A percentile compares a stretch with the other conserved stretches of the same genome.
phyloP scores from a whole-genome alignment of 2,797 vertebrate genomes.

The Eospalax fontanierii region DNA sequence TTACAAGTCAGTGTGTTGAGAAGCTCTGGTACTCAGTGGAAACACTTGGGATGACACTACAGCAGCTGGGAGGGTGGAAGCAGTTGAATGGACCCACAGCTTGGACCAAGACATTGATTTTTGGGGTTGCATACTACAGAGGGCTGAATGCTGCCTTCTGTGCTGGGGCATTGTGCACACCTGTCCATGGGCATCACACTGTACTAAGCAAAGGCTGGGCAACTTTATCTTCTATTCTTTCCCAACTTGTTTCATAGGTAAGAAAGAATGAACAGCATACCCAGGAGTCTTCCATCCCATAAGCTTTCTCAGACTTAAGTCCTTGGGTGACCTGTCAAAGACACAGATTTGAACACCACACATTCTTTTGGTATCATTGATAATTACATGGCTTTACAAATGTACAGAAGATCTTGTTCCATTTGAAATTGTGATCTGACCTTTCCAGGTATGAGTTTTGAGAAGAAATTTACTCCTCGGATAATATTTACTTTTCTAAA shows the following conservation, averaged over 20 bases:
- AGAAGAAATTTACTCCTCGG: conserved; percentile 1
- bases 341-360: not conserved
- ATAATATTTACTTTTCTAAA: not conserved
- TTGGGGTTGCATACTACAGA: not conserved
- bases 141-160: not conserved
- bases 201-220: not conserved
- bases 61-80: not conserved
- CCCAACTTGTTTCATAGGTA: not conserved
- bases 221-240: not conserved
- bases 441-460: conserved; percentile 38
- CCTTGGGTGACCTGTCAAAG: not conserved
- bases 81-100: not conserved
- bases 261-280: not conserved
- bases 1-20: not conserved
- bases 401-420: not conserved
- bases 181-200: not conserved
- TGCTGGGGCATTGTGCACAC: not conserved
- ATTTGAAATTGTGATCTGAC: conserved; percentile 35
- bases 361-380: not conserved
- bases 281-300: not conserved
- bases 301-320: not conserved
- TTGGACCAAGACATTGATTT: not conserved
- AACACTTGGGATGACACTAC: not conserved
- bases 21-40: not conserved
- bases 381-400: not conserved